Percentiles rank a stretch among this genome's conserved stretches.
Evolutionary conservation across 2,888 invertebrate genomes (phyloP).

Genomic region (Euphydryas editha): DNA sequence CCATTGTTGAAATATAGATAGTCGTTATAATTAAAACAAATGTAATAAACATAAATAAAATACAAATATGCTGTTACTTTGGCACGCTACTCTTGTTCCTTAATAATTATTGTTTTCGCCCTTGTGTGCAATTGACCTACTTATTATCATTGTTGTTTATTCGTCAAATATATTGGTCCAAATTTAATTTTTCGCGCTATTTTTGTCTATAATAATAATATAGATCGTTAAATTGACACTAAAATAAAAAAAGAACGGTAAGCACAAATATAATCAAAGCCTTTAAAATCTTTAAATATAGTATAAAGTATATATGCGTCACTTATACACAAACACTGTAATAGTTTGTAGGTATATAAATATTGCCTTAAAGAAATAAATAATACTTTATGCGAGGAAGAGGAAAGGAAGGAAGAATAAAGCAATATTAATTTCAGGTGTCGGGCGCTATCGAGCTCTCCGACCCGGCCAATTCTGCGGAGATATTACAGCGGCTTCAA

Average conservation of each 20-base stretch:
- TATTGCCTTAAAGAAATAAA: neutral
- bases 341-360: too few species aligned
- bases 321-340: neutral
- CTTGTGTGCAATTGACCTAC: constrained; percentile 68
- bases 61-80: constrained; percentile 33
- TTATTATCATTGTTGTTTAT: constrained; percentile 41
- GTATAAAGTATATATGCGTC: neutral
- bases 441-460: constrained; percentile 71
- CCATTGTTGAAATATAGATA: constrained; percentile 3
- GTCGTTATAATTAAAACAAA: constrained; percentile 19
- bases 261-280: neutral
- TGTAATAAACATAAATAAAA: constrained; percentile 34
- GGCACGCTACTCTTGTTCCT: constrained; percentile 10
- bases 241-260: neutral
- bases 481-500: constrained; percentile 67
- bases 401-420: constrained; percentile 26
- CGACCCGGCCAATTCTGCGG: constrained; percentile 69
- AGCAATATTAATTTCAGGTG: constrained; percentile 71
- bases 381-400: neutral
- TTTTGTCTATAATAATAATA: too few species aligned
- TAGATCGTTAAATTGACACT: neutral
- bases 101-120: constrained; percentile 18
- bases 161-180: constrained; percentile 21
- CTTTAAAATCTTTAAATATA: neutral
- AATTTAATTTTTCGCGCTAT: neutral